Base-by-base conservation (phyloP, 1,140 invertebrate species). In the Zaprionus kolodkinae region DNA sequence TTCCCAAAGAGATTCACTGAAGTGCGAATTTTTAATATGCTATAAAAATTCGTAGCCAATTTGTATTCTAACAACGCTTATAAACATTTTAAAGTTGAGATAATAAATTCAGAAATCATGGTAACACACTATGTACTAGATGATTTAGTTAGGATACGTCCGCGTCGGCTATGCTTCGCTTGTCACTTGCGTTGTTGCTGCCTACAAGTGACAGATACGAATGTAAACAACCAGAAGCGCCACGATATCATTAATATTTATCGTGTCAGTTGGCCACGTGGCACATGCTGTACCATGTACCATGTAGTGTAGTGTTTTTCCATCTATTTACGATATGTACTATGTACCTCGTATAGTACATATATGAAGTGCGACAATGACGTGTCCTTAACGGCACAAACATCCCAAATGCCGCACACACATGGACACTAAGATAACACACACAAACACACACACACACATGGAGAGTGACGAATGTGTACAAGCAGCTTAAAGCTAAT, bases 191-290 rank as follows among this genome's bases (percentile, higher is more conserved):
- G 30, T 27, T 61, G 17, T 12, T 35, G 17, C 27, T 56, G 64
- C 36, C 55, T 30, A 55, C 59, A 40, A 70, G 52, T 64, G 68
- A 66, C 61, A 55, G 59, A 38, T 72, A 62, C 25, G 43, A 76
- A 76, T 72, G 74, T 67, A 76, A 76, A 67, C 74, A 76, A 63
- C 67, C 40, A 35, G 33, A 7, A 35, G 10, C 33, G 33, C 33
- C 15, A 72, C 74, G 62, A 61, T 57, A 59, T 43, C 74, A 76
- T 76, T 76, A 72, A 76, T 76, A 76, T 76, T 76, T 76, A 72
- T 76, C 70, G 74, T 73, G 62, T 72, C 73, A 52, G 59, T 62
- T 38, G 27, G 57, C 69, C 74, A 76, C 63, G 59, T 66, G 74
- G 69, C 63, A 45, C 52, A 55, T 21, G 43, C n/a, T 17, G 33